Evolutionary conservation across 2,113 vertebrate genomes (phyloP).

Genomic region (Labrus mixtus): DNA sequence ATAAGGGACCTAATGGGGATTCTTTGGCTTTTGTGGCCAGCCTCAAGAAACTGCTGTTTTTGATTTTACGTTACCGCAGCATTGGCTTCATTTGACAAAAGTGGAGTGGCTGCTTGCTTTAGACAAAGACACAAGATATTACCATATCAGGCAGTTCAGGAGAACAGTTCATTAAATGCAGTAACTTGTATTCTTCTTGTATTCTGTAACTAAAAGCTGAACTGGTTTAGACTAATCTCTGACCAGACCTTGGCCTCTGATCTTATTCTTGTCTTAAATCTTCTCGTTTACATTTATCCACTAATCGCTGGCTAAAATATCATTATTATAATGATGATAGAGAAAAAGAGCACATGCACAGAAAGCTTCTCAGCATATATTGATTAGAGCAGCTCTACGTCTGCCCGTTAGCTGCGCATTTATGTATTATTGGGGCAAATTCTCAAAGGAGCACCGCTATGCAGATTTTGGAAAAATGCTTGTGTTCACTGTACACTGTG

Average conservation of each 20-base stretch:
- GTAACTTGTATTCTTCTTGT: neutral
- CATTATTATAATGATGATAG: neutral
- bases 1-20: no score
- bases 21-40: no score
- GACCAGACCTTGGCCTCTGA: neutral
- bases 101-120: no score
- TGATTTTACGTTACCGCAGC: no score
- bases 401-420: neutral
- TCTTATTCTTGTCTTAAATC: neutral
- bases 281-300: conserved; percentile 1
- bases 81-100: no score
- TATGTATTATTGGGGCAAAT: neutral
- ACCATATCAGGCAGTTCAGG: neutral
- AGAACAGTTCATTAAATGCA: neutral
- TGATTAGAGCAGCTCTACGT: conserved; percentile 2
- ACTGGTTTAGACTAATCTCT: neutral
- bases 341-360: neutral
- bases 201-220: neutral
- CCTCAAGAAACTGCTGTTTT: no score
- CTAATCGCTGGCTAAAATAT: neutral
- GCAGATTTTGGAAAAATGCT: conserved; percentile 1
- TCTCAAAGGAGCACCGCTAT: neutral
- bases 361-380: conserved; percentile 1
- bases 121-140: neutral
- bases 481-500: neutral